These are phyloP conservation scores for Mya arenaria DNA, from an alignment of 1,140 invertebrate species.

Conservation along the genomic window DNA sequence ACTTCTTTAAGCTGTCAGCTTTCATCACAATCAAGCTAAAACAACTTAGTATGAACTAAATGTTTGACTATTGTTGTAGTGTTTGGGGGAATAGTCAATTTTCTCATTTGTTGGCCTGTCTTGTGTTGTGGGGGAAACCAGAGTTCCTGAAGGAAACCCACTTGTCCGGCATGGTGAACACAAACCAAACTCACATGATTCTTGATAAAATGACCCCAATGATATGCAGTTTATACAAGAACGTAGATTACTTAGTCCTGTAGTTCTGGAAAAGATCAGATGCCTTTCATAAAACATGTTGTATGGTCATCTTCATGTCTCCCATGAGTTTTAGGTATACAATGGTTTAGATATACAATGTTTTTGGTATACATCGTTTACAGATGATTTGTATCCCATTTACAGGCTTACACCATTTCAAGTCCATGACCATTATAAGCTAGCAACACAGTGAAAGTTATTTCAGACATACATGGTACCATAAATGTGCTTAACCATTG, in stretches of 20 bases:
- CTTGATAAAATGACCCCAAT: no score
- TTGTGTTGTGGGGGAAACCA: no score
- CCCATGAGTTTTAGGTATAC: neutral
- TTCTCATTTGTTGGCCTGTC: no score
- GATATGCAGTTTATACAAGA: no score
- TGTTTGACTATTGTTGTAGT: no score
- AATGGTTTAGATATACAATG: neutral
- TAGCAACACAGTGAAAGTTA: constrained; percentile 20
- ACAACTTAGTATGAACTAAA: no score
- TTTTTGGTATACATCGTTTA: neutral
- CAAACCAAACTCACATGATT: no score
- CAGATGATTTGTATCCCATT: neutral
- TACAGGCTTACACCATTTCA: constrained; percentile 1
- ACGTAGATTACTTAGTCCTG: neutral
- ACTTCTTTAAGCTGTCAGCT: no score
- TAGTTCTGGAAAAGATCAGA: neutral
- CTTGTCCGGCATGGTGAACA: no score
- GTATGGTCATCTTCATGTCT: neutral
- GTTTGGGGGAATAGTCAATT: no score
- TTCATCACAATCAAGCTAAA: no score
- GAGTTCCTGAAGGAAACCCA: no score
- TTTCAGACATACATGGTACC: neutral
- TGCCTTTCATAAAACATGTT: neutral
- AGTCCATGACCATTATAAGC: constrained; percentile 19
- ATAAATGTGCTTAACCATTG: neutral